These are phyloP conservation scores for Chaetodon trifascialis DNA, from an alignment of 2,113 vertebrate genomes.

Conservation along the genomic window DNA sequence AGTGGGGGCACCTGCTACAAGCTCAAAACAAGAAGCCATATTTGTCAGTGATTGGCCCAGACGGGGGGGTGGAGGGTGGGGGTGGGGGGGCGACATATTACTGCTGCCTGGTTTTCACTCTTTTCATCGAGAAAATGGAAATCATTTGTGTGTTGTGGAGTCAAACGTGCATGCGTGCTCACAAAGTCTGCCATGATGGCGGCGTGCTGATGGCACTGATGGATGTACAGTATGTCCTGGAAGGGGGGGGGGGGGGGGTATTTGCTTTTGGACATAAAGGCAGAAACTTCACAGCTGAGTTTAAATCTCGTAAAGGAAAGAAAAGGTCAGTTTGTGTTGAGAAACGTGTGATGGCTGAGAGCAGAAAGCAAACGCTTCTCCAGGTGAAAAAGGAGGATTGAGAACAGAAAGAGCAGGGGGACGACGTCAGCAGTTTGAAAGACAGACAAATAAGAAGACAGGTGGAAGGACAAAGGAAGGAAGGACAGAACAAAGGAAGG, in stretches of 20 bases:
- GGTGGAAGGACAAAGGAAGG: too few species aligned
- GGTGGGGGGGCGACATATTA: background rate
- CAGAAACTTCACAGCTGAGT: background rate
- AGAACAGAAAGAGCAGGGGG: background rate
- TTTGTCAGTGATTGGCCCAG: constrained; percentile 64
- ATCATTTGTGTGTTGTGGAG: constrained; percentile 41
- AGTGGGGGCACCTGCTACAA: constrained; percentile 43
- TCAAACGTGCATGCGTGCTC: constrained; percentile 24
- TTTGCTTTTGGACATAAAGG: constrained; percentile 6
- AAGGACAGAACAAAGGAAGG: background rate
- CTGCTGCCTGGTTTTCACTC: constrained; percentile 31
- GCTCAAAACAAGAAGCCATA: constrained; percentile 52
- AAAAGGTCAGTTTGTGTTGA: background rate
- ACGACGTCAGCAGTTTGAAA: background rate
- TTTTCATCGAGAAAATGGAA: constrained; percentile 37
- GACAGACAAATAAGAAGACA: background rate
- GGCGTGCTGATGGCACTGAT: background rate
- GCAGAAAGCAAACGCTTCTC: background rate
- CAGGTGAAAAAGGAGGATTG: background rate
- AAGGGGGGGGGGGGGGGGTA: background rate
- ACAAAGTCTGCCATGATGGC: background rate
- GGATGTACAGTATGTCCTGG: background rate
- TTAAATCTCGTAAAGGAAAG: background rate
- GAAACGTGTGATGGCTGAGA: background rate
- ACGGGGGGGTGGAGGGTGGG: background rate